These are phyloP conservation scores for Hemiscyllium ocellatum DNA, from an alignment of 2,113 vertebrate species.

Conservation along the genomic window DNA sequence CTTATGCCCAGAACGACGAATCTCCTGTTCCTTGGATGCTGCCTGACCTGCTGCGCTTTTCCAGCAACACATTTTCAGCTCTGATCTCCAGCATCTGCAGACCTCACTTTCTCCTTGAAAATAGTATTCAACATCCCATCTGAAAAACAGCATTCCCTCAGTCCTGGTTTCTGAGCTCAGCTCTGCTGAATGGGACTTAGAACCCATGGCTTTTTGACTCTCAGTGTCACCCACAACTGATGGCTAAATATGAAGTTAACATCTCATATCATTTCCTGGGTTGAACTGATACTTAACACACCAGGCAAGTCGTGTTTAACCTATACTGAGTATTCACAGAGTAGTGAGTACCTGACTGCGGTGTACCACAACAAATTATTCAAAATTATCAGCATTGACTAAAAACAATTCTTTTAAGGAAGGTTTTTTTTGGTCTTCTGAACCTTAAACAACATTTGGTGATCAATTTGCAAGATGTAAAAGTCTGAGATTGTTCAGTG, in stretches of 20 bases:
- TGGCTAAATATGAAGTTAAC: not conserved
- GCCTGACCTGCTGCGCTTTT: too few relatives aligned
- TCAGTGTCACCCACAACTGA: too few relatives aligned
- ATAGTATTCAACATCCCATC: too few relatives aligned
- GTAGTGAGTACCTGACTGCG: not conserved
- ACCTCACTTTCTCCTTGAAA: too few relatives aligned
- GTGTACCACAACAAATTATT: not conserved
- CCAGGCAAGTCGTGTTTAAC: not conserved
- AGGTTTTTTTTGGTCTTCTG: not conserved
- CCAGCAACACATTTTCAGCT: too few relatives aligned
- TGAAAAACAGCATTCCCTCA: too few relatives aligned
- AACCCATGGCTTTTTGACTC: too few relatives aligned
- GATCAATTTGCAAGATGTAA: not conserved
- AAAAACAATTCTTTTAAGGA: not conserved
- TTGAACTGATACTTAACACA: not conserved
- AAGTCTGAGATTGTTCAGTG: not conserved
- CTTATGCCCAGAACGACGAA: too few relatives aligned
- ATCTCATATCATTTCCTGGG: not conserved
- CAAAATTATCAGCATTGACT: not conserved
- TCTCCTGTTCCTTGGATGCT: too few relatives aligned
- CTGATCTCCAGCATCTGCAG: too few relatives aligned
- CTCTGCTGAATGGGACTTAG: too few relatives aligned
- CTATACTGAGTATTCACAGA: not conserved
- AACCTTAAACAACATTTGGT: not conserved
- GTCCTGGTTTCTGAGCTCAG: too few relatives aligned